A percentile compares a stretch with the other conserved stretches of the same genome.
These are phyloP conservation scores for Polyommatus icarus DNA, from an alignment of 2,888 invertebrate genomes.

Conservation along the genomic window DNA sequence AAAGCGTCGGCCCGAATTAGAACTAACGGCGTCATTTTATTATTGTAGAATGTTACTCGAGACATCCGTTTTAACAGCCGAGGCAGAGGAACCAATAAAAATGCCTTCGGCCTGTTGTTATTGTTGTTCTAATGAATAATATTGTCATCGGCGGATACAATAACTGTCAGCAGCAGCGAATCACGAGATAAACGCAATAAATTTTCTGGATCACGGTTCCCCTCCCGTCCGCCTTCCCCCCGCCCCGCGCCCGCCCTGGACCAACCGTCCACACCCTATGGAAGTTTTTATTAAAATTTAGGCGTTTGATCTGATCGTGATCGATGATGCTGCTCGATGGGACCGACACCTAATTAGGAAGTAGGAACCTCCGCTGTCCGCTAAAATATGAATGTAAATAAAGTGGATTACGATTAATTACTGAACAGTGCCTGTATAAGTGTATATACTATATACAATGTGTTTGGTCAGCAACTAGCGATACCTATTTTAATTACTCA, in stretches of 20 bases:
- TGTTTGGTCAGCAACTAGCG: too few relatives aligned
- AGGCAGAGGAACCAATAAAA: too few relatives aligned
- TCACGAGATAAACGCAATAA: constrained; percentile 11
- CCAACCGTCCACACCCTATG: constrained; percentile 5
- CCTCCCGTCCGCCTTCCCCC: background rate
- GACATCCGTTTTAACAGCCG: too few relatives aligned
- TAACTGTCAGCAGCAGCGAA: background rate
- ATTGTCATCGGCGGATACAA: background rate
- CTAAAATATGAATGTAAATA: background rate
- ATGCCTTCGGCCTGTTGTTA: too few relatives aligned
- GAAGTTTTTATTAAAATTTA: constrained; percentile 25
- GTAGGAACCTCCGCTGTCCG: background rate
- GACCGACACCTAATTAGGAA: background rate
- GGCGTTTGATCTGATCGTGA: constrained; percentile 5
- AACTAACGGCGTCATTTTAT: too few relatives aligned
- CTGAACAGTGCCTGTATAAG: too few relatives aligned
- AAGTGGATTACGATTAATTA: background rate
- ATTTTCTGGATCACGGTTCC: background rate
- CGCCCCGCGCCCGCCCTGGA: background rate
- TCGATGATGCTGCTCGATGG: background rate
- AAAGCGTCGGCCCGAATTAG: too few relatives aligned
- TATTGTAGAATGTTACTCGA: too few relatives aligned
- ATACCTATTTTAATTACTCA: too few relatives aligned
- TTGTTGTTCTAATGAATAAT: too few relatives aligned
- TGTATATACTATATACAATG: too few relatives aligned